Base-by-base conservation (phyloP, 2,113 vertebrate genomes). In the Centropristis striata region DNA sequence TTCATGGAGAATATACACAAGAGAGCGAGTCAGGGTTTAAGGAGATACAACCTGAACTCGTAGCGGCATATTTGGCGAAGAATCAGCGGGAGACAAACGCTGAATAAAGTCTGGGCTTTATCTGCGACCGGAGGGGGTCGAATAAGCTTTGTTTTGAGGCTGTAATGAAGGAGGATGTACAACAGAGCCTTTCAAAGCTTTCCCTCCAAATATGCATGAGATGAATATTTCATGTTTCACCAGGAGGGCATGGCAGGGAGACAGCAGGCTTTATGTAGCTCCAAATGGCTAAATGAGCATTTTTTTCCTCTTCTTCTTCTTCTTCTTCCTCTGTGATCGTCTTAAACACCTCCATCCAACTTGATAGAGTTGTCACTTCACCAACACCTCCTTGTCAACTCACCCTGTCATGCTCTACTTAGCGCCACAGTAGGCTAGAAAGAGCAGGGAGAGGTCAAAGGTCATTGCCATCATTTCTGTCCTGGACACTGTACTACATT, bases 171-270 rank as follows among this genome's bases (percentile, higher is more conserved):
- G 46, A 65, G 64, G 80, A 74, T 78, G 53, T n/a, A 37, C 50
- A 75, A 54, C 18, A 32, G 59, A 67, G 54, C 61, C 84, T 58
- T 75, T 75, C 70, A 66, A 72, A 65, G 41, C 46, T 63, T 69
- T 60, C 46, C 37, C 42, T 54, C 54, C 3, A 73, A 80, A 78
- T 83, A 90, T 84, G 78, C 80, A 51, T 77, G 78, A 80, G 63
- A 88, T 90, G 78, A 87, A 89, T 92, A 86, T 90, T 83, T 87
- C 73, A 89, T 87, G 65, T 71, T 63, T 14, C 67, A 20, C 53
- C 44, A 42, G 65, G 66, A 46, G 61, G 78, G 12, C 27, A 13
- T 12, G 32, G 32, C 25, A 27, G 23, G 9, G 42, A 28, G 50
- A 16, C 13, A 1, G 51, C 13, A 1, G 39, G 68, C 71, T 71